A percentile compares a stretch with the other conserved stretches of the same genome.
Conservation (phyloP, 2,797 vertebrate species). For the Leucoraja ocellata region DNA sequence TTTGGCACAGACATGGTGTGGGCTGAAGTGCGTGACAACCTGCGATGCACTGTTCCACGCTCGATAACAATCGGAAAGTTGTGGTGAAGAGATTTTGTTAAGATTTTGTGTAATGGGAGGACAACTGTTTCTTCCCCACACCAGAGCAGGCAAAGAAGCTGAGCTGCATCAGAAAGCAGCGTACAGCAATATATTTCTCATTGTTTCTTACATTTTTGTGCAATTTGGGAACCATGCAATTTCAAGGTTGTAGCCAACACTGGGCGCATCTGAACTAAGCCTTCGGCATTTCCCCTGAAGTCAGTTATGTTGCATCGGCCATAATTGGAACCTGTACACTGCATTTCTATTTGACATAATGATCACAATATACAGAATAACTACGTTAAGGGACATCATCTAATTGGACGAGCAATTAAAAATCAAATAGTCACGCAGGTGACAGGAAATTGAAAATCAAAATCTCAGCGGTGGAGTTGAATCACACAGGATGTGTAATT, state of each 20-base stretch:
- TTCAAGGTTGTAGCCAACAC: not conserved
- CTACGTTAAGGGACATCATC: too few relatives aligned
- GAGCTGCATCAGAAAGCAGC: too few relatives aligned
- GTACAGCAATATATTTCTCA: not conserved
- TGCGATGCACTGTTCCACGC: too few relatives aligned
- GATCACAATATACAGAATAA: not conserved
- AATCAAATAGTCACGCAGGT: not conserved
- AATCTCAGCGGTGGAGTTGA: not conserved
- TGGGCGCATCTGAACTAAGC: not conserved
- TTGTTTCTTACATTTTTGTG: too few relatives aligned
- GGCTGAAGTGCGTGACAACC: too few relatives aligned
- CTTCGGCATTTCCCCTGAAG: not conserved
- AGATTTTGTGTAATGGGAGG: not conserved
- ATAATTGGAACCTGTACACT: not conserved
- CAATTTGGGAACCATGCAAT: not conserved
- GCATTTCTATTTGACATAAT: not conserved
- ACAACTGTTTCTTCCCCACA: not conserved
- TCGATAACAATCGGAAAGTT: not conserved
- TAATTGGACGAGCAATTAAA: not conserved
- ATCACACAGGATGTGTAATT: not conserved
- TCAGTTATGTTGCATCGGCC: not conserved
- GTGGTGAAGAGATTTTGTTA: not conserved
- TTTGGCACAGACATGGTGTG: too few relatives aligned
- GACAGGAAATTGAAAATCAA: not conserved
- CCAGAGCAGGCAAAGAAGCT: not conserved